These are phyloP conservation scores for Triplophysa yarkandensis DNA, from an alignment of 2,797 vertebrate genomes.

Conservation along the genomic window DNA sequence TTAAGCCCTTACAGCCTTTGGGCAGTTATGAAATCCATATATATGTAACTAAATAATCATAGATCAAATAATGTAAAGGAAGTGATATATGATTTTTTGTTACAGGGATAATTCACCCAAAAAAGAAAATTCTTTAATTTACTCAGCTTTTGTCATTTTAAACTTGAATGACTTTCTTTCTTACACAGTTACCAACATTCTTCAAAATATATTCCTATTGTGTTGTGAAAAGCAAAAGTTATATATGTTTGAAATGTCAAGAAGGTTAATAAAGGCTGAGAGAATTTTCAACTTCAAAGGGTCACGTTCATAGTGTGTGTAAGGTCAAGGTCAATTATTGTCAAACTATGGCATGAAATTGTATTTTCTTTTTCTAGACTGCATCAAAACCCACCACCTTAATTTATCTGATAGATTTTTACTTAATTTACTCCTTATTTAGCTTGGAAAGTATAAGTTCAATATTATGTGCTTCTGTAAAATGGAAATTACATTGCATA, in stretches of 20 bases:
- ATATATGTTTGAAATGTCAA: no score
- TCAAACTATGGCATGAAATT: not conserved
- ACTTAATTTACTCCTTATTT: not conserved
- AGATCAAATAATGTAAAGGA: not conserved
- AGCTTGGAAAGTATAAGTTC: no score
- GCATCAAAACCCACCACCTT: not conserved
- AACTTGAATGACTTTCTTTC: no score
- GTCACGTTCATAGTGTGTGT: not conserved
- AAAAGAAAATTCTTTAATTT: no score
- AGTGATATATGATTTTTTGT: not conserved
- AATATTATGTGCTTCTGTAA: not conserved
- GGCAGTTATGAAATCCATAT: not conserved
- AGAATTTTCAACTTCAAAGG: not conserved
- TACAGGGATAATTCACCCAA: no score
- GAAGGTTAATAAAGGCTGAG: no score
- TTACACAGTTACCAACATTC: no score
- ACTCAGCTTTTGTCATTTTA: no score
- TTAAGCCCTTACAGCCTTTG: not conserved
- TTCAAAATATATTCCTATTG: no score
- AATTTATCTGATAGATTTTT: no score
- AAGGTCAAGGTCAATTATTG: not conserved
- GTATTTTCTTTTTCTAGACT: not conserved
- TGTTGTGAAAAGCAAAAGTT: no score
- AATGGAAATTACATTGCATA: not conserved
- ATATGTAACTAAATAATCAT: not conserved